Evolutionary conservation across 2,113 vertebrate species (phyloP), one percentile per base, ranked within the genome.

Genomic region (Podarcis raffonei): DNA sequence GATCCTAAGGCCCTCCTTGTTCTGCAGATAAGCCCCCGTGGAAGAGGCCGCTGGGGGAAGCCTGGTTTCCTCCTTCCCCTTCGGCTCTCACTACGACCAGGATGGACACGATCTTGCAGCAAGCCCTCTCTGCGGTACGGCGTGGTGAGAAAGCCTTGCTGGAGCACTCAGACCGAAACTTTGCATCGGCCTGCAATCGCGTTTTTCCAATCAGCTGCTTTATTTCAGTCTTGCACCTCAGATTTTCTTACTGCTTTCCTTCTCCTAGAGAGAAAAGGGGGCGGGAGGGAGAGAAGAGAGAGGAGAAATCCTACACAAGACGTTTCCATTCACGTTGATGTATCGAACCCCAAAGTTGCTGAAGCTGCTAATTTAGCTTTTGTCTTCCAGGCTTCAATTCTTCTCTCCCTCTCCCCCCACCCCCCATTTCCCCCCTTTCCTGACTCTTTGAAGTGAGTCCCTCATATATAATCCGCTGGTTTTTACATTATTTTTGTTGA

Each of bases 1-100:
- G 86, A 62, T 39, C 78, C 25, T 13, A 78, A 62, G 32, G 3
- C 35, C 35, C 75, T 79, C n/a, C 89, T 62, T 69, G 66, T 8
- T 22, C 87, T 91, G 90, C 91, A 89, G 91, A 87, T 79, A 39
- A 15, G 30, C 48, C 39, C 59, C 23, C 2, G 18, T 20, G 59
- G 15, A 62, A 5, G 13, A 6, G 72, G 72, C 62, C 75, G 25
- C 77, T 23, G 11, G n/a, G 77, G 48, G 32, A 59, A 37, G n/a
- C 66, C 30, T 37, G 65, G 11, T 15, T 37, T n/a, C 57, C 2
- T 3, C 65, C 30, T 75, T 35, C 9, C 32, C 22, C 53, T 74
- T 39, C 66, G 32, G 35, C 86, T 59, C 30, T 7, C 4, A 18
- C 35, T 42, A 20, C 37, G 23, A 79, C 68, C 68, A 37, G 71